A percentile compares a stretch with the other conserved stretches of the same genome.
Conservation (phyloP, 2,113 vertebrate species). For the Etia nguti region DNA sequence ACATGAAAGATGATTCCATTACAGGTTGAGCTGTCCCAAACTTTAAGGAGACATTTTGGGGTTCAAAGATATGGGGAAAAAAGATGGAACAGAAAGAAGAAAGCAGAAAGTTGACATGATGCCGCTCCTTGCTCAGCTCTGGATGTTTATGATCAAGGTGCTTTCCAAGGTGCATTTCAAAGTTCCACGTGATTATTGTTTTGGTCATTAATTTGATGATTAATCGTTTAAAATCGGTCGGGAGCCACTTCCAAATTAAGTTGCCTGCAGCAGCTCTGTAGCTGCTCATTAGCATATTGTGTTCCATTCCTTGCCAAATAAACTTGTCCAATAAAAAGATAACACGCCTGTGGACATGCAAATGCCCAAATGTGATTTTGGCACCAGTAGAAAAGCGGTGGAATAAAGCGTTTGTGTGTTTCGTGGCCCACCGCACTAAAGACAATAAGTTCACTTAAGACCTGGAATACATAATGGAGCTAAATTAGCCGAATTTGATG, state of each 20-base stretch:
- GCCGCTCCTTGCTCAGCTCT: neutral
- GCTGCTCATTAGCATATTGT: constrained; percentile 1
- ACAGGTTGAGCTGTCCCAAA: neutral
- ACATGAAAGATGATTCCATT: neutral
- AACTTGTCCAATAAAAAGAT: constrained; percentile 2
- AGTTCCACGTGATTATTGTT: neutral
- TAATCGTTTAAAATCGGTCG: constrained; percentile 16
- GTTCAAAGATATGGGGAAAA: neutral
- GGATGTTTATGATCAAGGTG: neutral
- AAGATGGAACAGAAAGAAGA: neutral
- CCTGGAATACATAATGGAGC: neutral
- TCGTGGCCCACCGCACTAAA: neutral
- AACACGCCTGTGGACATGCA: neutral
- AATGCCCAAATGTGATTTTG: neutral
- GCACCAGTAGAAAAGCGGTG: neutral
- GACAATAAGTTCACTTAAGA: neutral
- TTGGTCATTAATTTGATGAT: constrained; percentile 25
- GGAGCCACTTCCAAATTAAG: constrained; percentile 11
- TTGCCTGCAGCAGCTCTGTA: neutral
- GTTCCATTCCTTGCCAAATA: neutral
- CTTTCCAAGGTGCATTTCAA: neutral
- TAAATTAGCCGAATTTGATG: neutral
- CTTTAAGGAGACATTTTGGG: neutral
- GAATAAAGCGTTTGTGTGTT: neutral
- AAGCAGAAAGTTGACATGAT: neutral